Conservation (phyloP, 2,888 invertebrate species). For the Drosophila rubida region DNA sequence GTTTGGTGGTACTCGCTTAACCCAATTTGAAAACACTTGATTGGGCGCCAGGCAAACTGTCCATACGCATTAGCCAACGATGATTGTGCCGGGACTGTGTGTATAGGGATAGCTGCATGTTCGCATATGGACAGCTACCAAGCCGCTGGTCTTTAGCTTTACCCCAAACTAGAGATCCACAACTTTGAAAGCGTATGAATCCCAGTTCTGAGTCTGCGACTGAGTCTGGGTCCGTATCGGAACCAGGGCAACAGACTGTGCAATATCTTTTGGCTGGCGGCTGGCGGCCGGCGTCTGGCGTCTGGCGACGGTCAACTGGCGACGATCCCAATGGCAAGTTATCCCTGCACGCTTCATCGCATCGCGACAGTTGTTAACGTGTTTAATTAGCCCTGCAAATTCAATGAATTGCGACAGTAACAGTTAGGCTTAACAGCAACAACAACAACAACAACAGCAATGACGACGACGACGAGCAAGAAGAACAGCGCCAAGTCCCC, state of each 20-base stretch:
- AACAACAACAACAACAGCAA: constrained; percentile 46
- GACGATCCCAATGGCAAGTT: constrained; percentile 69
- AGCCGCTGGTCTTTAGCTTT: constrained; percentile 80
- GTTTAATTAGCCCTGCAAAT: constrained; percentile 81
- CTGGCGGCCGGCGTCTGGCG: constrained; percentile 50
- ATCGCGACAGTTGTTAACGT: constrained; percentile 80
- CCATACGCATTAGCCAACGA: constrained; percentile 66
- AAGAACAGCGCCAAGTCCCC: constrained; percentile 29
- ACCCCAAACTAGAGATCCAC: constrained; percentile 29
- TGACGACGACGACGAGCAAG: constrained; percentile 42
- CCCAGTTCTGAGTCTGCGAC: background rate
- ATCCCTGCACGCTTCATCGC: constrained; percentile 73
- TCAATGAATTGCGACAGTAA: constrained; percentile 81
- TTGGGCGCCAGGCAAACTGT: constrained; percentile 82
- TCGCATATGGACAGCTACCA: constrained; percentile 67
- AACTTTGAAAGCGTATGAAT: constrained; percentile 3
- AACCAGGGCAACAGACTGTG: constrained; percentile 59
- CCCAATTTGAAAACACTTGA: constrained; percentile 82
- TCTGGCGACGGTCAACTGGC: constrained; percentile 23
- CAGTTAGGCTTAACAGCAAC: constrained; percentile 65
- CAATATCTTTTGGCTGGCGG: constrained; percentile 57
- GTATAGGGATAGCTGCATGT: constrained; percentile 43
- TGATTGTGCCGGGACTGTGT: background rate
- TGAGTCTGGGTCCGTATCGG: constrained; percentile 18
- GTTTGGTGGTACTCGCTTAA: constrained; percentile 48